Conservation (phyloP, 2,113 vertebrate genomes). For the Anas platyrhynchos region DNA sequence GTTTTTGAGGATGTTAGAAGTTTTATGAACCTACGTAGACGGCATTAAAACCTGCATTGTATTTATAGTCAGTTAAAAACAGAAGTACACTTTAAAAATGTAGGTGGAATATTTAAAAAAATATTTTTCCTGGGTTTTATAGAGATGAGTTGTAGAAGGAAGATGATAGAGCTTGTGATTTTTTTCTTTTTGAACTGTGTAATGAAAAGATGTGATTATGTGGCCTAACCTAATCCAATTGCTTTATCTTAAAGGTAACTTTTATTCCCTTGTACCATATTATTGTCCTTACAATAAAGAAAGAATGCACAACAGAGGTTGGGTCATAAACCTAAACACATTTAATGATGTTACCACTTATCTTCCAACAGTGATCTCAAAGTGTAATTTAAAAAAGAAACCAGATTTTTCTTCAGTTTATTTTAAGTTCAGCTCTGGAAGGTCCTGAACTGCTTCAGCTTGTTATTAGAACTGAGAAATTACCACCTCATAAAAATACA, state of each 20-base stretch:
- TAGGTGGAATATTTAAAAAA: not conserved
- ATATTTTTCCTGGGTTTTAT: not conserved
- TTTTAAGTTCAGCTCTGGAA: not conserved
- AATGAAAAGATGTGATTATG: not conserved
- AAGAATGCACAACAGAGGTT: not conserved
- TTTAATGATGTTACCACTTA: not conserved
- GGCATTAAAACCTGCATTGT: not conserved
- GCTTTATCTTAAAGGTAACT: not conserved
- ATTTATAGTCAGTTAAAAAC: conserved; percentile 10
- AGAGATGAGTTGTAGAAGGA: not conserved
- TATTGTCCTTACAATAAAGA: not conserved
- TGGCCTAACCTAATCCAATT: not conserved
- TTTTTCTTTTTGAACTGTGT: not conserved
- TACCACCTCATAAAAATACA: not conserved
- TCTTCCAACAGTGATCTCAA: not conserved
- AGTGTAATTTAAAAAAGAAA: not conserved
- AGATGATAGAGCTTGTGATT: not conserved
- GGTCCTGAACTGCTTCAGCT: not conserved
- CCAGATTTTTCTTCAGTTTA: not conserved
- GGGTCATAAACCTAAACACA: not conserved
- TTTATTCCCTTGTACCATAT: not conserved
- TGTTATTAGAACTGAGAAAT: not conserved
- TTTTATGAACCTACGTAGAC: not conserved
- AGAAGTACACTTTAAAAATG: not conserved
- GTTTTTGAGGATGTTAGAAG: not conserved